Conservation (phyloP, 2,113 vertebrate genomes). For the Gnathonemus echidnorhynchus region DNA sequence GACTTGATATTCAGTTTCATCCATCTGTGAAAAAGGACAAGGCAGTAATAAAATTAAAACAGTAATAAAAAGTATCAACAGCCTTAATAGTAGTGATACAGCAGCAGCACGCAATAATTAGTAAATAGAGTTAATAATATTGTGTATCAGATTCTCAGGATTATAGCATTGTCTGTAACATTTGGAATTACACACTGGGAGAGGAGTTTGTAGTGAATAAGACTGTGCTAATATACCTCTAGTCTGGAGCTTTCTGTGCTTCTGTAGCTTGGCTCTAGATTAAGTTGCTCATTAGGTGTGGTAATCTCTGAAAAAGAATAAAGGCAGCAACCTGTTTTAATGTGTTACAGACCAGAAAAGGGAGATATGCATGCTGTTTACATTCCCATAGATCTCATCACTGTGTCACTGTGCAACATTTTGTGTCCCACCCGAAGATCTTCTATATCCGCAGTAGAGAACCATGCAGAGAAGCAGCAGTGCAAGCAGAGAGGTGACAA, state of each 20-base stretch:
- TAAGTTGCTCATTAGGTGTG: neutral
- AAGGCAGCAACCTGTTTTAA: neutral
- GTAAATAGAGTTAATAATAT: neutral
- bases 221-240: neutral
- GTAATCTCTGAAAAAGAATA: neutral
- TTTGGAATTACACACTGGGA: neutral
- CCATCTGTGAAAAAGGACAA: slow-evolving; percentile 4
- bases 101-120: neutral
- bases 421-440: neutral
- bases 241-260: neutral
- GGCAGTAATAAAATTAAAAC: neutral
- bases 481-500: neutral
- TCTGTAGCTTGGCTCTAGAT: neutral
- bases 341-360: neutral
- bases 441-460: neutral
- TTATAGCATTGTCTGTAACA: neutral
- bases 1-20: slow-evolving; percentile 17
- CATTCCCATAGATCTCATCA: neutral
- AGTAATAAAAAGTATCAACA: neutral
- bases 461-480: neutral
- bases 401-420: neutral
- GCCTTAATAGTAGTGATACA: neutral
- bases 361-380: too few species aligned
- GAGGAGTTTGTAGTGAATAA: neutral
- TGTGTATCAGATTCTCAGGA: neutral